These are phyloP conservation scores for Trididemnum clinides DNA, from an alignment of 23 tunicate species.

Conservation along the genomic window DNA sequence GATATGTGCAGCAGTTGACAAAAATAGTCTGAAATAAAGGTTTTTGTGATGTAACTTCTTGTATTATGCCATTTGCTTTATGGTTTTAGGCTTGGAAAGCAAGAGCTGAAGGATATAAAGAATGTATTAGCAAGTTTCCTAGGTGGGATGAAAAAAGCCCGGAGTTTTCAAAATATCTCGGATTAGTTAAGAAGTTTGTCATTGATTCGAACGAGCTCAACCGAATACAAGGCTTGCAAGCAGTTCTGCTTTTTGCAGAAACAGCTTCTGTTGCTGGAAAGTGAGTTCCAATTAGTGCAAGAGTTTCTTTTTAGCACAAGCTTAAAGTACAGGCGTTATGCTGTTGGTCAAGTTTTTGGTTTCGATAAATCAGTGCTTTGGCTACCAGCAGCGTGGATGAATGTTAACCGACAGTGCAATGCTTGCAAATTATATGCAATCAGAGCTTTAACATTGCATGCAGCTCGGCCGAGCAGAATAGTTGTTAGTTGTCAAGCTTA, in stretches of 20 bases:
- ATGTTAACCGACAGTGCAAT: too few species aligned
- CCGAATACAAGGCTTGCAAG: constrained; percentile 86
- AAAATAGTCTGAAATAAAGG: too few species aligned
- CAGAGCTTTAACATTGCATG: too few species aligned
- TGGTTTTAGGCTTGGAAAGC: constrained; percentile 85
- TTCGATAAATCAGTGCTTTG: not conserved
- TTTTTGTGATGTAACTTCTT: too few species aligned
- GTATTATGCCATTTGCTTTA: too few species aligned
- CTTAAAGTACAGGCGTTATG: too few species aligned
- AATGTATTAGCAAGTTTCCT: constrained; percentile 75
- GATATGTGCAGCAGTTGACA: too few species aligned
- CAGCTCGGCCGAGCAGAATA: too few species aligned
- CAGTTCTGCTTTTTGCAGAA: constrained; percentile 61
- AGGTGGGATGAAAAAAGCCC: constrained; percentile 81
- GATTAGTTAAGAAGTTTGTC: constrained; percentile 84
- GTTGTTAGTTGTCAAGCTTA: too few species aligned
- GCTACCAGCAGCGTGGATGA: too few species aligned
- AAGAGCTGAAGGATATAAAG: constrained; percentile 92
- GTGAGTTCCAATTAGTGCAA: constrained; percentile 45
- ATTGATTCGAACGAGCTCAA: constrained; percentile 93
- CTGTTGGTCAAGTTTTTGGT: not conserved
- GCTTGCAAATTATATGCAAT: too few species aligned
- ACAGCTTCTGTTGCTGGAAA: constrained; percentile 94
- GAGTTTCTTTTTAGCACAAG: too few species aligned
- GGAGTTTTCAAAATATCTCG: constrained; percentile 83